Percentiles rank a stretch among this genome's conserved stretches.
Conservation (phyloP, 2,888 invertebrate genomes). For the Scotopteryx bipunctaria region DNA sequence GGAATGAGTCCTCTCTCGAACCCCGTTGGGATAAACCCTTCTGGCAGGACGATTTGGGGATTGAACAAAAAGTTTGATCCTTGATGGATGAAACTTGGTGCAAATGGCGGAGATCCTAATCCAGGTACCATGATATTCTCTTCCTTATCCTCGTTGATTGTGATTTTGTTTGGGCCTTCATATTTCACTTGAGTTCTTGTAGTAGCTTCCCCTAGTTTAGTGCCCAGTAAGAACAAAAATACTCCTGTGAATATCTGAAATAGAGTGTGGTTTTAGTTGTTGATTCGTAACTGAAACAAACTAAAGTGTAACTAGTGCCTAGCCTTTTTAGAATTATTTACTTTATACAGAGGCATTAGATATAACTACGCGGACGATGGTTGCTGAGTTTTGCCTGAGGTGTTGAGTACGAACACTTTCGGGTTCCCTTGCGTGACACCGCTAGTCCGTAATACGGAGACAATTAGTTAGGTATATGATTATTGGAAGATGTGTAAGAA, state of each 20-base stretch:
- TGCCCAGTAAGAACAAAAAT: constrained; percentile 44
- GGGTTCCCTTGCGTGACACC: no score
- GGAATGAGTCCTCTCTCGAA: constrained; percentile 33
- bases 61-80: constrained; percentile 55
- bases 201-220: constrained; percentile 26
- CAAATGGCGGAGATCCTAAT: constrained; percentile 32
- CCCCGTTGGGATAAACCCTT: constrained; percentile 29
- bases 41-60: constrained; percentile 42
- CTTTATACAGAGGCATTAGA: no score
- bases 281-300: no score
- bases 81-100: constrained; percentile 46
- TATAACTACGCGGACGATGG: no score
- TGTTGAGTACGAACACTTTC: no score
- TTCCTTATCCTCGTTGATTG: constrained; percentile 37
- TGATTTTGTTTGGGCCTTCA: constrained; percentile 35
- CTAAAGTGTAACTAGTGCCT: no score
- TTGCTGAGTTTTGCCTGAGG: no score
- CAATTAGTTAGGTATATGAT: no score
- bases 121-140: constrained; percentile 22
- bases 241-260: constrained; percentile 42
- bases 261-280: constrained; percentile 4
- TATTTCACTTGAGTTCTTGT: constrained; percentile 35
- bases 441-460: no score
- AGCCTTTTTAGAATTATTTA: no score
- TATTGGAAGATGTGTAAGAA: no score